Evolutionary conservation across 2,113 vertebrate species (phyloP).

Genomic region (Cyprinodon brontotheroides): DNA sequence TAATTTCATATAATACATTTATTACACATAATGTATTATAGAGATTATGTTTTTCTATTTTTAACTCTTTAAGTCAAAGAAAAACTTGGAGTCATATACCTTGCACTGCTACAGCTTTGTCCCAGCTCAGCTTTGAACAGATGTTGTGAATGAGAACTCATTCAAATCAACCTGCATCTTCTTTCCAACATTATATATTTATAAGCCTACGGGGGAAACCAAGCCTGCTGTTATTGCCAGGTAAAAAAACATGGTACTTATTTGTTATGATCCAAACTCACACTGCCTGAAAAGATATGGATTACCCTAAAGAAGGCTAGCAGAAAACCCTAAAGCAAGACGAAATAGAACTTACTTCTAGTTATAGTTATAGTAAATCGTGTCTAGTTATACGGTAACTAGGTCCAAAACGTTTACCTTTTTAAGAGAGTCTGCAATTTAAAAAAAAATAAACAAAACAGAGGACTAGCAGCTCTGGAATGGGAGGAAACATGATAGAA

Average conservation of each 20-base stretch:
- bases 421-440: background rate
- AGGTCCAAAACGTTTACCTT: background rate
- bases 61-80: background rate
- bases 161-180: slow-evolving; percentile 9
- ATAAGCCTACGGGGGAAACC: background rate
- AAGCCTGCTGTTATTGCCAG: background rate
- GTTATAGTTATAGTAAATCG: background rate
- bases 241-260: background rate
- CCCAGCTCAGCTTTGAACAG: background rate
- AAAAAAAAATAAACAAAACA: background rate
- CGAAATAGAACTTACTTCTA: too few species aligned
- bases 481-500: too few species aligned
- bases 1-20: background rate
- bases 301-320: background rate
- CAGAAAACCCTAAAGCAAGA: background rate
- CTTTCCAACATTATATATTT: slow-evolving; percentile 12
- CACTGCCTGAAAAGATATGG: background rate
- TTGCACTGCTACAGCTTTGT: background rate
- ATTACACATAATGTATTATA: background rate
- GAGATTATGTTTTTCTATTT: background rate
- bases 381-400: background rate
- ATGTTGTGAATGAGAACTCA: background rate
- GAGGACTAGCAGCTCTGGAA: too few species aligned
- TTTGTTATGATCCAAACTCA: background rate
- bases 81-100: background rate